phyloP scores from a whole-genome alignment of 2,797 vertebrate species.

The Echiichthys vipera region DNA sequence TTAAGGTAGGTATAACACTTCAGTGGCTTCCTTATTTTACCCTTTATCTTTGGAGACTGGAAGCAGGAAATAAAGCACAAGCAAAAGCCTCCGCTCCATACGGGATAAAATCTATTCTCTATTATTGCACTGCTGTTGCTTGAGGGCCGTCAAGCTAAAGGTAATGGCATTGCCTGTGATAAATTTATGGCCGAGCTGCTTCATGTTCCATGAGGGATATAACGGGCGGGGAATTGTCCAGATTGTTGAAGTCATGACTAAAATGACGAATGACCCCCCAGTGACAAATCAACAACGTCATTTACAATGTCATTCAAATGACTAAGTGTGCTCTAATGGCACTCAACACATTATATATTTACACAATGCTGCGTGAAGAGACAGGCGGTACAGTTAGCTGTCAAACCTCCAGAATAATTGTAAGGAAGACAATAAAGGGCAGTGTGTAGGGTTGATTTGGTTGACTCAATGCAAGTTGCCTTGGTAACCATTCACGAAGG shows the following conservation, averaged over 20 bases:
- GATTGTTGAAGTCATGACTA: conserved; percentile 73
- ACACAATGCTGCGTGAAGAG: conserved; percentile 35
- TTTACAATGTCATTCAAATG: conserved; percentile 71
- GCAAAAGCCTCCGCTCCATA: conserved; percentile 74
- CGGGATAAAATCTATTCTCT: conserved; percentile 86
- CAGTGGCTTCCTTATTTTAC: conserved; percentile 70
- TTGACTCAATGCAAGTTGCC: conserved; percentile 40
- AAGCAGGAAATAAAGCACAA: conserved; percentile 81
- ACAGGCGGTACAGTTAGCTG: conserved; percentile 5
- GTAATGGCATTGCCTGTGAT: conserved; percentile 83
- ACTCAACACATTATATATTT: conserved; percentile 45
- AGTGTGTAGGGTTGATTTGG: conserved; percentile 22
- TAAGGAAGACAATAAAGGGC: neutral
- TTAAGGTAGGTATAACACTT: conserved; percentile 77
- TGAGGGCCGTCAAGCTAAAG: conserved; percentile 80
- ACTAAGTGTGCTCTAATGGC: conserved; percentile 62
- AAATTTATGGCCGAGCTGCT: conserved; percentile 78
- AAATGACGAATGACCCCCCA: conserved; percentile 75
- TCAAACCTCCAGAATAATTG: conserved; percentile 16
- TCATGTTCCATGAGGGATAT: conserved; percentile 72
- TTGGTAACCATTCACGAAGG: conserved; percentile 42
- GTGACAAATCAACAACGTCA: conserved; percentile 75
- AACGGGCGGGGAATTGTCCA: conserved; percentile 73
- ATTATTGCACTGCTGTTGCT: conserved; percentile 83
- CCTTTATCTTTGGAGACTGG: conserved; percentile 79